A percentile compares a stretch with the other conserved stretches of the same genome.
phyloP scores from a whole-genome alignment of 1,140 invertebrate species.

The Pseudomyrmex pallidus region DNA sequence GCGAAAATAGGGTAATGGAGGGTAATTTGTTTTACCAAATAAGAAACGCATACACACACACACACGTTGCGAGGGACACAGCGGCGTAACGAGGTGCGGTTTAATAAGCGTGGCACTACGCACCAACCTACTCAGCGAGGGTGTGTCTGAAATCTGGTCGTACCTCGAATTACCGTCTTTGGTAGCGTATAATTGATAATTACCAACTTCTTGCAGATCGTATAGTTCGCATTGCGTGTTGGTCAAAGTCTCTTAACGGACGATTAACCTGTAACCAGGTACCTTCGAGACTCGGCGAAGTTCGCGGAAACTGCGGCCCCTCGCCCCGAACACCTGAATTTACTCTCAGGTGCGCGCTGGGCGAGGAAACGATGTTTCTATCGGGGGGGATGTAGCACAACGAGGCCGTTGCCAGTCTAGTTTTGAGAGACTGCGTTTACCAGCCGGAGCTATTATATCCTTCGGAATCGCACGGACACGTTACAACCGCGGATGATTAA shows the following conservation, averaged over 20 bases:
- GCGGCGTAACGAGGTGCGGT: slow-evolving; percentile 16
- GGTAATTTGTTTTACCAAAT: slow-evolving; percentile 24
- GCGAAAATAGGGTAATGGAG: neutral
- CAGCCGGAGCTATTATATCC: slow-evolving; percentile 1
- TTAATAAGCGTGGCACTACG: slow-evolving; percentile 60
- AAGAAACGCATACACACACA: neutral
- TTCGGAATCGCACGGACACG: neutral
- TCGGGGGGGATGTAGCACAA: neutral
- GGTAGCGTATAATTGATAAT: slow-evolving; percentile 70
- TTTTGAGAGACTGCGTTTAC: neutral
- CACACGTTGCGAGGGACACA: neutral
- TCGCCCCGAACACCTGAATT: slow-evolving; percentile 42
- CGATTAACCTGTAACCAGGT: slow-evolving; percentile 70
- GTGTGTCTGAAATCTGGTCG: slow-evolving; percentile 58
- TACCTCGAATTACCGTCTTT: slow-evolving; percentile 61
- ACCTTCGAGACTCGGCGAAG: slow-evolving; percentile 44
- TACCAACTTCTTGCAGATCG: slow-evolving; percentile 64
- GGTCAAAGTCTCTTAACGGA: slow-evolving; percentile 68
- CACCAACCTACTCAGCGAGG: slow-evolving; percentile 1
- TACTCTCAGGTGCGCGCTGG: slow-evolving; percentile 42
- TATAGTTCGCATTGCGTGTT: slow-evolving; percentile 59
- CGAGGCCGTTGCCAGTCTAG: neutral
- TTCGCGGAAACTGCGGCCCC: slow-evolving; percentile 32
- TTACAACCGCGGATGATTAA: slow-evolving; percentile 37
- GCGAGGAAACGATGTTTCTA: slow-evolving; percentile 40